phyloP scores from a whole-genome alignment of 2,797 vertebrate genomes.

The Gymnothorax reevesii region DNA sequence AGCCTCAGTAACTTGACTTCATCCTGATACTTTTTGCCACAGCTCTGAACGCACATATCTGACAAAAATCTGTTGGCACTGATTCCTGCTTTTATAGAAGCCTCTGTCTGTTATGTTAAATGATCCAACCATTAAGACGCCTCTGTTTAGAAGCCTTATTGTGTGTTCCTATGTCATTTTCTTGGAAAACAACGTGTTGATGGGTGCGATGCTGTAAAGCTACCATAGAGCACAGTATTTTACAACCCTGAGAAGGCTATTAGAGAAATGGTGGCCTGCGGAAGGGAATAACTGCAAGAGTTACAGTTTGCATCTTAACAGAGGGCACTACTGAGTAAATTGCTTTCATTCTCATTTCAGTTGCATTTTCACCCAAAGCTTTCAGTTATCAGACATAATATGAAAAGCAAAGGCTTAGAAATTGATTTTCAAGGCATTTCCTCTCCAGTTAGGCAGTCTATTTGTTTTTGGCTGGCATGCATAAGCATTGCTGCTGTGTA shows the following conservation, averaged over 20 bases:
- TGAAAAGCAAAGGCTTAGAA: neutral
- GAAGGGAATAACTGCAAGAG: neutral
- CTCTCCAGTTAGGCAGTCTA: neutral
- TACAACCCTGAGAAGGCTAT: neutral
- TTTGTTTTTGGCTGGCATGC: neutral
- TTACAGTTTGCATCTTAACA: neutral
- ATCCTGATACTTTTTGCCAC: neutral
- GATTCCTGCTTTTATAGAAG: neutral
- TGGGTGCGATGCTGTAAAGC: neutral
- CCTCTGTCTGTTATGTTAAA: neutral
- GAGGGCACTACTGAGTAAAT: neutral
- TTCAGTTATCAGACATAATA: neutral
- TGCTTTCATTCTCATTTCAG: neutral
- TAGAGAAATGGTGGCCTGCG: neutral
- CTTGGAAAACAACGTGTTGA: neutral
- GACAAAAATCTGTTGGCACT: neutral
- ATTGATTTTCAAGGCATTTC: neutral
- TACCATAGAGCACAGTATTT: neutral
- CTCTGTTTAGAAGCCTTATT: neutral
- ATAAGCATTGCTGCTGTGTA: neutral
- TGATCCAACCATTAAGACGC: neutral
- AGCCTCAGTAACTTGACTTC: neutral
- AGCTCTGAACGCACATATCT: conserved; percentile 1
- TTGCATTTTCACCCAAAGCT: neutral
- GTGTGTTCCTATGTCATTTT: neutral